Base-by-base conservation (phyloP, 2,888 invertebrate species). In the Phalera bucephala region DNA sequence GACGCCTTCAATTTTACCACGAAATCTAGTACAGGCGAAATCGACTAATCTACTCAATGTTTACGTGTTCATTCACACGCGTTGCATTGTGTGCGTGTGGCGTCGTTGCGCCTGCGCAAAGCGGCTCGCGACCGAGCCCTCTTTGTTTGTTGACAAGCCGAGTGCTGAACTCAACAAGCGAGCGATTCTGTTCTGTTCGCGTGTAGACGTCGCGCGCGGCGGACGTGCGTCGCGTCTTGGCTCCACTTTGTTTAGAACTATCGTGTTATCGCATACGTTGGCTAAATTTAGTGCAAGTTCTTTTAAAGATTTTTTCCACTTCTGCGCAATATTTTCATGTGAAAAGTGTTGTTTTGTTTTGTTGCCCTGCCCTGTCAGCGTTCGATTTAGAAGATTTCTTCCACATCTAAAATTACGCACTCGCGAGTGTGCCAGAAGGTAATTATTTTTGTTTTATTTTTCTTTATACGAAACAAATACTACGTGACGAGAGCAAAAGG, bases 121-220 rank as follows among this genome's bases (percentile, higher is more conserved):
- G 65, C 69, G 64, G 58, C 57, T 52, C 62, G 60, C 71, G 70
- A 72, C 64, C 80, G 73, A 78, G 79, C 80, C 76, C 78, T 83
- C 87, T 87, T 85, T 87, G 87, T 87, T 87, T 87, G 87, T 87
- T 87, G 87, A 87, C 87, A 87, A 87, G 86, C 86, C 55, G 64
- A 61, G 58, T 62, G 52, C 49, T 61, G 65, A 65, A 64, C 68
- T 66, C 69, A 65, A 67, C 71, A 68, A 68, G 62, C 71, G 56
- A 35, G 38, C 33, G 26, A 38, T 25, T 52, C 51, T 51, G 63
- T 62, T 64, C 64, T 64, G 69, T 75, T 74, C 72, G 73, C 73
- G 76, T 63, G 60, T 59, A 52, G 72, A 68, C 71, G 72, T 62
- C 63, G 71, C 57, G 64, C 71, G 68, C 51, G 64, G 25, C 70